phyloP scores from a whole-genome alignment of 2,113 vertebrate genomes.

The Ptyas mucosa region DNA sequence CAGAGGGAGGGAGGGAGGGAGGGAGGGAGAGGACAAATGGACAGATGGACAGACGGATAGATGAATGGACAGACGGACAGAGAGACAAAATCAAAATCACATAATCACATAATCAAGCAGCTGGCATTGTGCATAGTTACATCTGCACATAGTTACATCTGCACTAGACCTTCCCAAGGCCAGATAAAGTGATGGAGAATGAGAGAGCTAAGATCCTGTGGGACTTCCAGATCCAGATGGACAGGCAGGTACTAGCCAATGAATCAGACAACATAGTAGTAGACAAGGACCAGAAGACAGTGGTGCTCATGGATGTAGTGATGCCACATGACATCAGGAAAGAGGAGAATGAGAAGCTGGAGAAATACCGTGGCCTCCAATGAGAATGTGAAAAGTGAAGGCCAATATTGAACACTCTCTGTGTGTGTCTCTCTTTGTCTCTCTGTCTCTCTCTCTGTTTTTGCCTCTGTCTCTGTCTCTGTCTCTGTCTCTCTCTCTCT shows the following conservation, averaged over 20 bases:
- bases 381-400: not conserved
- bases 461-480: no score
- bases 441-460: rapidly evolving
- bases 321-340: not conserved
- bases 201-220: not conserved
- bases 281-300: not conserved
- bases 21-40: no score
- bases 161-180: not conserved
- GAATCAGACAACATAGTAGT: not conserved
- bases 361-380: not conserved
- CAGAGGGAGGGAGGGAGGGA: no score
- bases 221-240: not conserved
- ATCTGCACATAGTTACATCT: no score
- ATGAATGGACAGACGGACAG: not conserved
- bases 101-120: no score
- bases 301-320: not conserved
- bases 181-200: not conserved
- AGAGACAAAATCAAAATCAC: no score
- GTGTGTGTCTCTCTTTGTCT: no score
- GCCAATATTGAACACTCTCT: not conserved
- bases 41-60: no score
- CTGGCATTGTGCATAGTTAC: no score
- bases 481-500: no score
- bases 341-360: not conserved
- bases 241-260: not conserved